phyloP scores from a whole-genome alignment of 2,113 vertebrate species.

The Amphiprion ocellaris region DNA sequence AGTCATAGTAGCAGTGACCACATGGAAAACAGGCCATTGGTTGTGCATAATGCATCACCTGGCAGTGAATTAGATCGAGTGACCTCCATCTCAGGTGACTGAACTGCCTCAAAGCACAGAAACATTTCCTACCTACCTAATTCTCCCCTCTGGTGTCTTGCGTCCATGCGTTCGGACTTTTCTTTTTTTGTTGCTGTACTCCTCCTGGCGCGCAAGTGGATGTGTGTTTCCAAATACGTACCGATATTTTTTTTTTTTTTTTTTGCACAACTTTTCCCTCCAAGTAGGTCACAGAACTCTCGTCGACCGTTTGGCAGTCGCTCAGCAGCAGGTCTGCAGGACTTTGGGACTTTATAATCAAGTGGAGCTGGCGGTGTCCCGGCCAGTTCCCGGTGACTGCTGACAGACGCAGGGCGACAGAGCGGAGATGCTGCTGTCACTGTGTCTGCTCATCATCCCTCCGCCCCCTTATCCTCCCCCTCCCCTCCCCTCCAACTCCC shows the following conservation, averaged over 20 bases:
- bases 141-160: not conserved
- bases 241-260: not conserved
- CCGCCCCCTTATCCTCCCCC: constrained; percentile 13
- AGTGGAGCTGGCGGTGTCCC: constrained; percentile 23
- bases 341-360: constrained; percentile 14
- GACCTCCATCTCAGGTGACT: constrained; percentile 40
- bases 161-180: constrained; percentile 19
- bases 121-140: constrained; percentile 39
- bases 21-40: constrained; percentile 46
- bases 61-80: not conserved
- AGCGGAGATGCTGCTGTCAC: constrained; percentile 61
- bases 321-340: not conserved
- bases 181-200: not conserved
- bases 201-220: not conserved
- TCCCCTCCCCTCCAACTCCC: not conserved
- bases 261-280: constrained; percentile 26
- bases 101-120: not conserved
- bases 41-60: constrained; percentile 60
- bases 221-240: not conserved
- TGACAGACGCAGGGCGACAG: constrained; percentile 55
- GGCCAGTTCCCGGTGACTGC: constrained; percentile 35
- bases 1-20: not conserved
- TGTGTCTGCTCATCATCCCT: constrained; percentile 44
- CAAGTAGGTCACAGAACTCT: constrained; percentile 41
- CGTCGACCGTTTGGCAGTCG: not conserved